Evolutionary conservation across 2,888 invertebrate genomes (phyloP), one percentile per base, ranked within the genome.

Genomic region (Drosophila multiciliata): DNA sequence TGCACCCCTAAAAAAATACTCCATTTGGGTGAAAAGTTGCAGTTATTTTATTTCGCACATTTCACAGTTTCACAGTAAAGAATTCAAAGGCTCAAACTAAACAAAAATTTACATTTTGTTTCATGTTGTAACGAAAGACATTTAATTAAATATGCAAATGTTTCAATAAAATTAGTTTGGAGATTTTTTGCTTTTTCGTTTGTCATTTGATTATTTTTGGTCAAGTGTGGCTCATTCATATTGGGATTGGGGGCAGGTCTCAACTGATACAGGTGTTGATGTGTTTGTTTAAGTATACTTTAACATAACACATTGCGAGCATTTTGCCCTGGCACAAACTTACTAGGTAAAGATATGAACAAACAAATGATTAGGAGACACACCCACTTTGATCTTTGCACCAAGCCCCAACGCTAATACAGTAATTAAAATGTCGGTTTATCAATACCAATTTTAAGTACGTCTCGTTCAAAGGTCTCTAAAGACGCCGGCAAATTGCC

Each of bases 351-450:
- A 63, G 53, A 53, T 66, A 48, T 29, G 26, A 11, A n/a, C 7
- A 45, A 12, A 36, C n/a, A 32, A 11, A 23, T 49, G 62, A 54
- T 17, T 23, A 45, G 40, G 15, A 33, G 80, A 83, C 84, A 83
- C 83, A 83, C 87, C 84, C 87, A 82, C 84, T 55, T 82, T 78
- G 84, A 33, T 62, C 83, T 87, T 83, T 83, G 87, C 54, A 70
- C 73, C 67, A 36, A 20, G 33, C 50, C 45, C 61, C 42, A 55
- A 45, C 54, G 53, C 55, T 63, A 54, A 69, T 15, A 70, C 29
- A 52, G 60, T 59, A 78, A 76, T 72, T 72, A 80, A 61, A 29
- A 67, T 54, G 64, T 33, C 23, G 20, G 49, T 71, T 80, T 87
- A 83, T 83, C 83, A 55, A 23, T 35, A 40, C 55, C 32, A 77